Conservation (phyloP, 2,888 invertebrate species). For the Stenichneumon culpator region DNA sequence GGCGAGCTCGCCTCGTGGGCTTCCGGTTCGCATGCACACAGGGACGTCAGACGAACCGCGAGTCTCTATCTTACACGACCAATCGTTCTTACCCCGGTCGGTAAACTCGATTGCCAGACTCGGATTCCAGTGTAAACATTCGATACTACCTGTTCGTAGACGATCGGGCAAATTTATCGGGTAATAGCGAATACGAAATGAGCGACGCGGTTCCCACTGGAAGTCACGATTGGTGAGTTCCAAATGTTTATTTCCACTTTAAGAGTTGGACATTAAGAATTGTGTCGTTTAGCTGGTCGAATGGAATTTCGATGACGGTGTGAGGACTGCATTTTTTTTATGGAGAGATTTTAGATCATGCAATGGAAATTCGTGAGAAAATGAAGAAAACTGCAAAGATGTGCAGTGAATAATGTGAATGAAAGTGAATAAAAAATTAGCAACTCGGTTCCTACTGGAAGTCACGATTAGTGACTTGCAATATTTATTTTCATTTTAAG, state of each 20-base stretch:
- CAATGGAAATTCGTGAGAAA: too few relatives aligned
- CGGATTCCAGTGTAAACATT: slow-evolving; percentile 22
- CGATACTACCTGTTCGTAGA: slow-evolving; percentile 13
- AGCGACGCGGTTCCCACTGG: neutral
- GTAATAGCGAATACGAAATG: slow-evolving; percentile 4
- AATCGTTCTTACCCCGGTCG: slow-evolving; percentile 2
- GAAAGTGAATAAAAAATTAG: neutral
- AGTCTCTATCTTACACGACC: neutral
- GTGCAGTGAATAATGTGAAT: neutral
- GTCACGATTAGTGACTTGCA: too few relatives aligned
- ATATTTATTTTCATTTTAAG: too few relatives aligned
- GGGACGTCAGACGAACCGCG: neutral
- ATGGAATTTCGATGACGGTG: too few relatives aligned
- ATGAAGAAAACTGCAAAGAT: too few relatives aligned
- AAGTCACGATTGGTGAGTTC: too few relatives aligned
- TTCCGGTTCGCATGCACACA: neutral
- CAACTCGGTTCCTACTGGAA: neutral
- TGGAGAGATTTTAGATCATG: too few relatives aligned
- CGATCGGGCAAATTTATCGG: neutral
- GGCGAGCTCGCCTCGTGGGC: slow-evolving; percentile 10
- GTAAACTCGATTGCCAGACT: slow-evolving; percentile 18
- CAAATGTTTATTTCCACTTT: too few relatives aligned
- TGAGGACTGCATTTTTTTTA: too few relatives aligned
- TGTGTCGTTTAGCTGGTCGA: too few relatives aligned
- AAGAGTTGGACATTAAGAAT: too few relatives aligned